Base-by-base conservation (phyloP, 2,888 invertebrate genomes). In the Bombyx huttoni region DNA sequence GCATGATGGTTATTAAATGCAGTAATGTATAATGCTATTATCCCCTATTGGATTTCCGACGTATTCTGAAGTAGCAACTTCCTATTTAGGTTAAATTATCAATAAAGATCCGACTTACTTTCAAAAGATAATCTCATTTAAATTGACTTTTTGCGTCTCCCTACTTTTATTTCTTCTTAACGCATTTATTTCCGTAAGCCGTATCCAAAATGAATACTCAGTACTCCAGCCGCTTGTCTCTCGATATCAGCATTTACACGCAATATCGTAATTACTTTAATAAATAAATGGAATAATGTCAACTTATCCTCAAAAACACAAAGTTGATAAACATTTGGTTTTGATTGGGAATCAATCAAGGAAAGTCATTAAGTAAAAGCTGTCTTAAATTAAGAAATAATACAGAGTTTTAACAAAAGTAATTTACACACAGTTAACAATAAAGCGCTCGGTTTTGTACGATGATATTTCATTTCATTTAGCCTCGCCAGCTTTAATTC, bases 401-500 rank as follows among this genome's bases (percentile, higher is more conserved):
- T 58, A 61, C 49, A 58, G 54, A 56, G 59, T 61, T 55, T 55
- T 57, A 49, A 58, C 40, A 10, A 51, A 51, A 48, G 51, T 13
- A 47, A 14, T 13, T 47, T 47, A n/a, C 46, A 46, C 46, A 53
- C 52, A 53, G n/a, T 53, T 50, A 54, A 61, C 58, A 58, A 57
- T 54, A 63, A 58, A 58, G 50, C 52, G 50, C 54, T 57, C 57
- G 56, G 50, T 55, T 56, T 48, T 49, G 55, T 50, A 49, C 35
- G 49, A 53, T 55, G 48, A 60, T 51, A 49, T 54, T 57, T 55
- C 52, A 52, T 57, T 58, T 53, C 53, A 60, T 61, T 64, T 58
- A 56, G 55, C 56, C 58, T 53, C 50, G 45, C 46, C 54, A 51
- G 52, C 54, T 47, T 53, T 59, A 60, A 54, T 63, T 61, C 54